These are phyloP conservation scores for Anarhynchus alexandrinus DNA, from an alignment of 2,113 vertebrate genomes.

Conservation along the genomic window DNA sequence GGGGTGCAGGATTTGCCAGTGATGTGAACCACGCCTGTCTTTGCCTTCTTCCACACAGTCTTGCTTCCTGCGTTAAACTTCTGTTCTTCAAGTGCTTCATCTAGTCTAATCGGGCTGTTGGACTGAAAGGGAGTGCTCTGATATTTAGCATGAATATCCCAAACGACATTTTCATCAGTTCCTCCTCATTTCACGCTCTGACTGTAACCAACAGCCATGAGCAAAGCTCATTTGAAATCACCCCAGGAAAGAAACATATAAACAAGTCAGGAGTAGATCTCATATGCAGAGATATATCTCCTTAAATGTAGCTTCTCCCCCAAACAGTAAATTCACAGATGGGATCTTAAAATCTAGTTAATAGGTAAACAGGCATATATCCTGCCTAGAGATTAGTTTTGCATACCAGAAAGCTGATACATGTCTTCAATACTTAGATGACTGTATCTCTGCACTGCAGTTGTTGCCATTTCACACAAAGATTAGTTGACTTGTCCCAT, in stretches of 20 bases:
- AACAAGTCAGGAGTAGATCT: not conserved
- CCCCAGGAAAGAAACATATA: not conserved
- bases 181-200: accelerated
- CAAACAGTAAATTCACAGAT: not conserved
- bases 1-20: not conserved
- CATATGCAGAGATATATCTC: not conserved
- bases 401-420: not conserved
- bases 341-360: not conserved
- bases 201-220: not conserved
- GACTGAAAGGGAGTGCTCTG: not conserved
- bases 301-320: not conserved
- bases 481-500: not conserved
- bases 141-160: not conserved
- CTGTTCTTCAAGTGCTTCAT: not conserved
- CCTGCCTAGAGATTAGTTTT: not conserved
- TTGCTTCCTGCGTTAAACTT: not conserved
- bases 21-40: not conserved
- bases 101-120: not conserved
- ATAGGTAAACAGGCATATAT: not conserved
- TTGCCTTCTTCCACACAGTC: not conserved
- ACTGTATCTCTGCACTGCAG: not conserved
- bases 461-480: not conserved
- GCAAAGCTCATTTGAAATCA: not conserved
- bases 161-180: not conserved
- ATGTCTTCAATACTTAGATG: not conserved